These are phyloP conservation scores for Rattus norvegicus DNA, from an alignment of 2,113 vertebrate genomes.

Conservation along the genomic window DNA sequence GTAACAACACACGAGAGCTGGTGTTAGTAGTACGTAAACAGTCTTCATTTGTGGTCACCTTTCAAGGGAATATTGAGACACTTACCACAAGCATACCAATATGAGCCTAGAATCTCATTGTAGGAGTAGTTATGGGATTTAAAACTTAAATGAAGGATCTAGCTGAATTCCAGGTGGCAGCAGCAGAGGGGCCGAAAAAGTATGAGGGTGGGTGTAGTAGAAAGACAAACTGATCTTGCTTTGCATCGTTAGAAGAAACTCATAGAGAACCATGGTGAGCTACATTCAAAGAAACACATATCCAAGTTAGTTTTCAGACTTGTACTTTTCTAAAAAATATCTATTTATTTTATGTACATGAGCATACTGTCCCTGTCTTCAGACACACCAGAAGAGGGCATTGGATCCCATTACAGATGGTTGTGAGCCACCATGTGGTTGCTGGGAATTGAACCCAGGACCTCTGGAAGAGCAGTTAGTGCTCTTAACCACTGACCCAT, in stretches of 20 bases:
- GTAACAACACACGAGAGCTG: not conserved
- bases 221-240: not conserved
- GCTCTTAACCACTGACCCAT: too few species aligned
- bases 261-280: not conserved
- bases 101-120: not conserved
- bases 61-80: not conserved
- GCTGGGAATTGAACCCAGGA: too few species aligned
- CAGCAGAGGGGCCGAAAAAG: not conserved
- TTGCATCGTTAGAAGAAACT: not conserved
- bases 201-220: accelerated
- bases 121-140: not conserved
- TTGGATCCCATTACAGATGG: too few species aligned
- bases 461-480: too few species aligned
- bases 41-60: not conserved
- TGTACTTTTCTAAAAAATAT: too few species aligned
- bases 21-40: not conserved
- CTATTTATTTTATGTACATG: too few species aligned
- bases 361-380: too few species aligned
- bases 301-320: not conserved
- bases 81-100: not conserved
- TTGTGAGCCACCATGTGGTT: too few species aligned
- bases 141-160: not conserved
- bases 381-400: too few species aligned
- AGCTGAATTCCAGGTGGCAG: not conserved
- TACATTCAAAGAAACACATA: not conserved